Evolutionary conservation across 1,140 invertebrate genomes (phyloP).

Genomic region (Diploscapter pachys): DNA sequence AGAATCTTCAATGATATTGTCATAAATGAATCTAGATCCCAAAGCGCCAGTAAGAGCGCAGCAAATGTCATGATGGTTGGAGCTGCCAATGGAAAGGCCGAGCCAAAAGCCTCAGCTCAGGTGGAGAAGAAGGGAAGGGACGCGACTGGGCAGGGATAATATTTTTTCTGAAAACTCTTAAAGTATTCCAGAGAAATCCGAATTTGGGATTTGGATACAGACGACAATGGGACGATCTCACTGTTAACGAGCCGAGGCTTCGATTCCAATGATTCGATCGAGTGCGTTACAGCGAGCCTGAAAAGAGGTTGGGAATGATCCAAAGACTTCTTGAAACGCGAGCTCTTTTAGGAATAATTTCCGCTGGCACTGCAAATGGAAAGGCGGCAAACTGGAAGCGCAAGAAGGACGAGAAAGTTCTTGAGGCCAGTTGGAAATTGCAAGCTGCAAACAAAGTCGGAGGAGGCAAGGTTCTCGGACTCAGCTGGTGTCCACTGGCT

Average conservation of each 20-base stretch:
- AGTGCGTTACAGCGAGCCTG: constrained; percentile 12
- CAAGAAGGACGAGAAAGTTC: constrained; percentile 42
- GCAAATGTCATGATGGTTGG: too few species aligned
- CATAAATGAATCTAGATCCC: too few species aligned
- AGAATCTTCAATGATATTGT: too few species aligned
- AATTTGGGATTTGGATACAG: constrained; percentile 86
- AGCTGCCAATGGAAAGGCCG: too few species aligned
- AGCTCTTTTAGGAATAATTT: constrained; percentile 66
- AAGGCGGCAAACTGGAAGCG: constrained; percentile 82
- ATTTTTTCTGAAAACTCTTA: too few species aligned
- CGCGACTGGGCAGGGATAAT: too few species aligned
- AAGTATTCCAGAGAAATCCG: constrained; percentile 64
- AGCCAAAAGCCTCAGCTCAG: too few species aligned
- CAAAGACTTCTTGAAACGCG: constrained; percentile 22
- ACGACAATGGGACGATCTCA: constrained; percentile 70
- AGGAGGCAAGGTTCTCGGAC: constrained; percentile 55
- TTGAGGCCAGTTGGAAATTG: constrained; percentile 13
- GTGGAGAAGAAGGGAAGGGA: too few species aligned
- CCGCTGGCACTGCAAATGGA: constrained; percentile 84
- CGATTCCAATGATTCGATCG: constrained; percentile 4
- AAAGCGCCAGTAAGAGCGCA: too few species aligned
- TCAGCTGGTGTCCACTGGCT: constrained; percentile 63
- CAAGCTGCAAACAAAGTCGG: constrained; percentile 33
- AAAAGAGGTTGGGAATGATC: constrained; percentile 18
- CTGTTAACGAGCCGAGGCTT: constrained; percentile 6